Evolutionary conservation across 2,113 vertebrate species (phyloP), one percentile per base, ranked within the genome.

Genomic region (Gymnobelideus leadbeateri): DNA sequence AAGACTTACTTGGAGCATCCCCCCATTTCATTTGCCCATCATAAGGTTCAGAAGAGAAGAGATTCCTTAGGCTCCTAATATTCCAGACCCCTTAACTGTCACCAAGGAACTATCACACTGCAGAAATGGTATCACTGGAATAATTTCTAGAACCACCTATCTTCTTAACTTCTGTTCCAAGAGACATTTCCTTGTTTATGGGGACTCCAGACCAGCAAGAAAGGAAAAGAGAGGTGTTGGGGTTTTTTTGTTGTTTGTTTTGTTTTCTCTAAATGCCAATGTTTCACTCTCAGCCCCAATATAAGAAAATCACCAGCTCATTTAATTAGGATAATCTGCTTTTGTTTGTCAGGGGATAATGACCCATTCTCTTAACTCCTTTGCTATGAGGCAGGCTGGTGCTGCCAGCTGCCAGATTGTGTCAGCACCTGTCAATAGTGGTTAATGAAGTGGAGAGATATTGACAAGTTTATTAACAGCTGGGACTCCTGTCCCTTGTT

Each of bases 291-390:
- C 54, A 28, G 0, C 93, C 26, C 47, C 84, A 92, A 89, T 94
- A 89, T 55, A 96, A 93, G 31, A 94, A 24, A 94, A 97, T 96
- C 4, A 89, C 46, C 54, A 93, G 89, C 16, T 95, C 28, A 92
- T 91, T 97, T 97, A 96, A 98, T 97, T 43, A 92, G 91, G 91
- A 94, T 94, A 46, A 96, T 96, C 57, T 94, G 43, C 68, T 96
- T 95, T 93, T 96, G 96, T 97, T 97, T 96, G 95, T 96, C 95
- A 97, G 77, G 92, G 92, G 54, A 96, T 97, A 95, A 94, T 57
- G 94, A 50, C 23, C 91, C n/a, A 94, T 97, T 97, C 91, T 97
- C 97, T 96, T 95, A 89, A 89, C 51, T 95, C 37, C n/a, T 55
- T 55, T 46, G 50, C 68, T 94, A 93, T 95, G 25, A 92, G 8